Evolutionary conservation across 2,113 vertebrate genomes (phyloP), one percentile per base, ranked within the genome.

Genomic region (Rhinopomastus cyanomelas): DNA sequence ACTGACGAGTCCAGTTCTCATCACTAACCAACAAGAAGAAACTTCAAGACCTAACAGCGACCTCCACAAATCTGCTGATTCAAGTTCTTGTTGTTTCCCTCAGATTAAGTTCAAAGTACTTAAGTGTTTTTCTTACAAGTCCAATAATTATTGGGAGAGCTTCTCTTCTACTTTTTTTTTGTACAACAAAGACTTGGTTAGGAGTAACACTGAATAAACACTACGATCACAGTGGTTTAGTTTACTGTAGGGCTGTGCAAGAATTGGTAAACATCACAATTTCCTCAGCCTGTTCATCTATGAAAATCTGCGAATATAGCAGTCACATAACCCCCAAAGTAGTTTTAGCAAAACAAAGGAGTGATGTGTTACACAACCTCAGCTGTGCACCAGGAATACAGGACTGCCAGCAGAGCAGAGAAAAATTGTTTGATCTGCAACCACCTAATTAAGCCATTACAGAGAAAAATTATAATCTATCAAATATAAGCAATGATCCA

Each of bases 101-200:
- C 53, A 29, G 29, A 53, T 72, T 7, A 30, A 51, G 57, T 19
- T n/a, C 29, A 23, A 85, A 85, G 51, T 17, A 57, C 49, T 53
- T 46, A 42, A 37, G 8, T 12, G 42, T 3, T 83, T 86, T 61
- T 56, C 29, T 34, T 74, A 29, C 61, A 36, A 34, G 32, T 12
- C 27, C 20, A 59, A 25, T 42, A 55, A 29, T 34, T 39, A 8
- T 1, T n/a, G 39, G 39, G 39, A 11, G 3, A 20, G 22, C 8
- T 9, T 13, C n/a, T 1, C 1, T 0, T 1, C 11, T 12, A 10
- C 15, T 6, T 9, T 11, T 27, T 39, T 20, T 61, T 46, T 86
- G 34, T 55, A 57, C 61, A 53, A 6, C 29, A 11, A 36, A 30
- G 21, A 15, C 64, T 16, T 74, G 37, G 57, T 52, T 0, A 30